Evolutionary conservation across 2,888 invertebrate genomes (phyloP).

Genomic region (Leucophenga montana): DNA sequence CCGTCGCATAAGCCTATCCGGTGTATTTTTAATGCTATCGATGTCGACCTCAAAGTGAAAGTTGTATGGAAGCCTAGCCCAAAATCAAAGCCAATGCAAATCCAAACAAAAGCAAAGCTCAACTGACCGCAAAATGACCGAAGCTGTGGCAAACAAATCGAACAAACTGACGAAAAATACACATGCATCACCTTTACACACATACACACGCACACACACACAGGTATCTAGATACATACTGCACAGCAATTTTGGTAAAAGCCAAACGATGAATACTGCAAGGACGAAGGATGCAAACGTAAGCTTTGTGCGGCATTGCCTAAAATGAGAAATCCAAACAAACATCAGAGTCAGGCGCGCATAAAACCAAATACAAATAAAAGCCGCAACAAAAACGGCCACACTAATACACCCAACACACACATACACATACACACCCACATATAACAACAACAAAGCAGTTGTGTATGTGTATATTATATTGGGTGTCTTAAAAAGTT

Average conservation of each 20-base stretch:
- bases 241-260: neutral
- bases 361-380: conserved; percentile 28
- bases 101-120: neutral
- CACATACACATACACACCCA: conserved; percentile 12
- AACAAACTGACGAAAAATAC: too few species aligned
- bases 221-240: neutral
- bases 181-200: neutral
- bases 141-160: conserved; percentile 2
- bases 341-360: neutral
- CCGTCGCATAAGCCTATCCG: too few species aligned
- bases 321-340: conserved; percentile 28
- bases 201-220: neutral
- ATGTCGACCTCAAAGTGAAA: neutral
- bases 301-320: conserved; percentile 6
- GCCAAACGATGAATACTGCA: neutral
- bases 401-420: conserved; percentile 18
- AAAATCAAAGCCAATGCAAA: conserved; percentile 16
- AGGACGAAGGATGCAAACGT: neutral
- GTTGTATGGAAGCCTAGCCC: neutral
- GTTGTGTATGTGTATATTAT: too few species aligned
- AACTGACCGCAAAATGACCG: conserved; percentile 19
- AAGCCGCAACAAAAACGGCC: neutral
- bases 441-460: too few species aligned
- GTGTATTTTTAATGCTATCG: neutral
- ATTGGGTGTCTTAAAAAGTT: too few species aligned